phyloP scores from a whole-genome alignment of 2,888 invertebrate genomes.

The Stenurella melanura region DNA sequence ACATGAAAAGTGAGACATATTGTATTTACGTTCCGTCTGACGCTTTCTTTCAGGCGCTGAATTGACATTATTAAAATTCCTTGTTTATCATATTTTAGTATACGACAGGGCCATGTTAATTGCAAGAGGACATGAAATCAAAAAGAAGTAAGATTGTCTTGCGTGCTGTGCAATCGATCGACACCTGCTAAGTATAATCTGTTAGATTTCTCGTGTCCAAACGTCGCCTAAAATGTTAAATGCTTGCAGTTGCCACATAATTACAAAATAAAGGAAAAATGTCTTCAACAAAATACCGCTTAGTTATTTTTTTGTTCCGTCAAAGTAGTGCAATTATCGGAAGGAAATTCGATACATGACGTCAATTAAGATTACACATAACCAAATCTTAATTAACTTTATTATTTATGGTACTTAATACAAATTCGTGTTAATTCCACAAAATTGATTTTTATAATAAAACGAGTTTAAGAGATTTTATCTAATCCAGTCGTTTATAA shows the following conservation, averaged over 20 bases:
- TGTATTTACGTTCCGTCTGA: too few species aligned
- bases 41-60: too few species aligned
- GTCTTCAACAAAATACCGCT: background rate
- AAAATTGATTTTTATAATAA: constrained; percentile 28
- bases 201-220: constrained; percentile 10
- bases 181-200: constrained; percentile 9
- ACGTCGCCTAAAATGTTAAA: background rate
- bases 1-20: too few species aligned
- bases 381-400: constrained; percentile 5
- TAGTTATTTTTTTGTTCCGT: background rate
- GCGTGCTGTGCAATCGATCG: background rate
- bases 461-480: constrained; percentile 9
- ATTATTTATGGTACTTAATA: constrained; percentile 16
- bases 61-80: too few species aligned
- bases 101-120: background rate
- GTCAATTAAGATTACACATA: constrained; percentile 20
- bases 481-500: constrained; percentile 3
- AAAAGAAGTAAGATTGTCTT: background rate
- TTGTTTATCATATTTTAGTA: too few species aligned
- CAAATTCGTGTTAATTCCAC: constrained; percentile 2
- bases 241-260: constrained; percentile 5
- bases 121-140: background rate
- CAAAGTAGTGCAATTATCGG: background rate
- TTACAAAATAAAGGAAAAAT: constrained; percentile 17
- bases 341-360: constrained; percentile 4